Base-by-base conservation (phyloP, 2,888 invertebrate species). In the Catocala nupta region DNA sequence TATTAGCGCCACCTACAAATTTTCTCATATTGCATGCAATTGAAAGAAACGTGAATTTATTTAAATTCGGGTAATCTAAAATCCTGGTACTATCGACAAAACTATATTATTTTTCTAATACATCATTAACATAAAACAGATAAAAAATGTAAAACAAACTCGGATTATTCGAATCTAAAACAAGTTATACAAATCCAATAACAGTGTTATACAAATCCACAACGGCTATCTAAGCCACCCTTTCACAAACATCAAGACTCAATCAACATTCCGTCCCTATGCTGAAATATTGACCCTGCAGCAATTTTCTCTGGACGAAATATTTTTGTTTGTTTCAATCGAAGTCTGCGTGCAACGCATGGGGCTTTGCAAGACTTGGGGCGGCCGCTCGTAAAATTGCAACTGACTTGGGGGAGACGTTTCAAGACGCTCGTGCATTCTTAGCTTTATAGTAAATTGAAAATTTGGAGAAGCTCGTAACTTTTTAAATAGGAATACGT, bases 361-460 rank as follows among this genome's bases (percentile, higher is more conserved):
- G 82, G 85, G 84, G 70, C 57, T 60, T 64, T 70, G 44, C 72
- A 65, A 77, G 77, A 79, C 81, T 80, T 84, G 84, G 90, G 92
- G 92, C 88, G 87, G 82, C 81, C 80, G 83, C 81, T 93, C 93
- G 90, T 94, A 92, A 94, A 94, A 90, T 91, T 93, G 93, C 93
- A 93, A 83, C 85, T 82, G 84, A 87, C 88, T 87, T 77, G 84
- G 87, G 90, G 92, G 92, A 85, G 85, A 86, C 88, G 90, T 91
- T 93, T 93, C 90, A 91, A 93, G 93, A 91, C 91, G 90, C 76
- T 82, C 84, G 87, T 93, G 93, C 92, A 93, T 93, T 93, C 92
- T 90, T 90, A 88, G 84, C 80, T 70, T 36, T 49, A 57, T 62
- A 89, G 91, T 81, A 86, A 71, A 87, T 39, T 53, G 8, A 9